Evolutionary conservation across 30 jellyfish, hydroid and myxozoan species (phyloP).

Genomic region (Clytia hemisphaerica): DNA sequence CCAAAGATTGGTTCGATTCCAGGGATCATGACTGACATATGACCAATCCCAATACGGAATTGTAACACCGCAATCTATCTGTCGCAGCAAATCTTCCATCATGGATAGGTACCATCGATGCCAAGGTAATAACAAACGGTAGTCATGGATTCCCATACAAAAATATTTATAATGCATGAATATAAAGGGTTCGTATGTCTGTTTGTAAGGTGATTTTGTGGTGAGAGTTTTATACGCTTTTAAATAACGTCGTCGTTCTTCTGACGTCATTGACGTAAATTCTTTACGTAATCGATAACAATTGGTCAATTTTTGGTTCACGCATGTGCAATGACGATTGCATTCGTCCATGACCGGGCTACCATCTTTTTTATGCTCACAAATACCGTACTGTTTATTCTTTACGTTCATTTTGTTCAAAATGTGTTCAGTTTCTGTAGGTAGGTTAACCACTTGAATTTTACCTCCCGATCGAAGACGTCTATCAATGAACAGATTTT

Average conservation of each 20-base stretch:
- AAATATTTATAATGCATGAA: constrained; percentile 77
- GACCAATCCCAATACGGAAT: constrained; percentile 96
- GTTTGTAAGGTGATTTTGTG: constrained; percentile 42
- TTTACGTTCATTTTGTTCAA: background rate
- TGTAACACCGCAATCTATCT: constrained; percentile 79
- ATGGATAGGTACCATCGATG: constrained; percentile 69
- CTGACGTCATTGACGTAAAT: constrained; percentile 74
- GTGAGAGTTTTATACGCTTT: constrained; percentile 61
- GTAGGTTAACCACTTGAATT: too few relatives aligned
- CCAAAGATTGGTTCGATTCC: constrained; percentile 65
- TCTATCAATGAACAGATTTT: too few relatives aligned
- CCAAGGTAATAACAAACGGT: constrained; percentile 75
- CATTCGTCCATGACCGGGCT: constrained; percentile 56
- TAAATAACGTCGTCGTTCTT: constrained; percentile 55
- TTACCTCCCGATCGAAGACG: too few relatives aligned
- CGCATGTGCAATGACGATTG: constrained; percentile 68
- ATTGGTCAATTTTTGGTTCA: constrained; percentile 41
- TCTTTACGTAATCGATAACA: constrained; percentile 81
- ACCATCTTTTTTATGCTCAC: constrained; percentile 5
- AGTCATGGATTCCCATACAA: constrained; percentile 80
- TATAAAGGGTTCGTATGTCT: constrained; percentile 60
- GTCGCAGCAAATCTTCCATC: constrained; percentile 73
- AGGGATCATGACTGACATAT: constrained; percentile 53
- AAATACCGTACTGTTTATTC: background rate
- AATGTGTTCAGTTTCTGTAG: too few relatives aligned